phyloP scores from a whole-genome alignment of 2,797 vertebrate species.

The Scyliorhinus canicula region DNA sequence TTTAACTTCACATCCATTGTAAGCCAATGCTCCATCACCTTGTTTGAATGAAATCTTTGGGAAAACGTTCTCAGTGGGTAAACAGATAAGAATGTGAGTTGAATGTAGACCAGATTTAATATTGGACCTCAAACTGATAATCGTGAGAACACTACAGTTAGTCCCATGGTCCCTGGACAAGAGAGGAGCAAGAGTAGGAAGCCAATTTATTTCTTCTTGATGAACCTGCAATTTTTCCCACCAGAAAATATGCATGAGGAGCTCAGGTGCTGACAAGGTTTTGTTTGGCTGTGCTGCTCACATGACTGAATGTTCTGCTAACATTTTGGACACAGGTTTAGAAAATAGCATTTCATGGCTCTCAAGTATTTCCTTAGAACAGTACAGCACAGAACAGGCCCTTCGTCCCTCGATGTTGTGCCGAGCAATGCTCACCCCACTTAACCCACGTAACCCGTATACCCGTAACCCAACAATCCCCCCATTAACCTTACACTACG shows the following conservation, averaged over 20 bases:
- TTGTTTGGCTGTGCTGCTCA: background rate
- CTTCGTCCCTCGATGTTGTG: no score
- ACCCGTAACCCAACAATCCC: no score
- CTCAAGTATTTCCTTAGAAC: background rate
- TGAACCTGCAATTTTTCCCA: no score
- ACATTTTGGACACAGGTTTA: background rate
- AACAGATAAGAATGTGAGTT: background rate
- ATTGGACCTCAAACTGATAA: background rate
- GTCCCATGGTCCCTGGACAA: background rate
- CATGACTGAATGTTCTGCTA: background rate
- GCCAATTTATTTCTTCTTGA: background rate
- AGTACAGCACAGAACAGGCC: no score
- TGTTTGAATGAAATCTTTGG: background rate
- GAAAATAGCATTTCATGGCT: background rate
- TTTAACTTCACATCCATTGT: background rate
- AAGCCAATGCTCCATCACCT: background rate
- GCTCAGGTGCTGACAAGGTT: background rate
- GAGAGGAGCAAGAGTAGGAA: background rate
- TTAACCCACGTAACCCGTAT: no score
- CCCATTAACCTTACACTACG: no score
- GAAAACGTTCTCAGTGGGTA: background rate
- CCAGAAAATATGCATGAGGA: background rate
- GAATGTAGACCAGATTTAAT: background rate
- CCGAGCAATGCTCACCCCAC: no score
- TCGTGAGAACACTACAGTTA: background rate